Evolutionary conservation across 2,113 vertebrate species (phyloP), one percentile per base, ranked within the genome.

Genomic region (Hyaena hyaena): DNA sequence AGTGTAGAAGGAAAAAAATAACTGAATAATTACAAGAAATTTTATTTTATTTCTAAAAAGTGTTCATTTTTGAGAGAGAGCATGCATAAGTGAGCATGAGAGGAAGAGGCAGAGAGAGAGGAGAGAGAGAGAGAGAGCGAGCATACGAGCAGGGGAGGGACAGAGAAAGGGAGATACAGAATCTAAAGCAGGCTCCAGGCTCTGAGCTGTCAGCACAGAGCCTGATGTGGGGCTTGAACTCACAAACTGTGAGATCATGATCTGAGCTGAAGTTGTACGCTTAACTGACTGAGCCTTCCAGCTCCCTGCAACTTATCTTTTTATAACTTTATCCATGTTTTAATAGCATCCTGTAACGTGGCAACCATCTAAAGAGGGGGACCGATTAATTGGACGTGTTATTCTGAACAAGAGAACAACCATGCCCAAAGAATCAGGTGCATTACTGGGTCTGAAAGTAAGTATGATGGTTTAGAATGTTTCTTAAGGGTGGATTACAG

Each of bases 351-450:
- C 99, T 26, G 99, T 99, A 80, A 99, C 99, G 93, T 99, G 99
- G 99, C 99, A 99, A 91, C 99, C 99, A 74, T 99, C 99, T 97
- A 99, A 99, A 98, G 99, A 99, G 96, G 99, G 99, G 4, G 99
- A 99, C 98, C 99, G 99, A 98, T 98, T 99, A 98, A 99, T 99
- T 76, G 99, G 99, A 93, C 99, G 99, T 97, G 99, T 99, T 98
- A 99, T 99, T 96, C 98, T 99, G 90, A 99, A 99, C 98, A 99
- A 99, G 98, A 99, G 99, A 98, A 99, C 99, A 74, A 99, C 99
- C 45, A 99, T 99, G 99, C 99, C 99, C 83, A 99, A 99, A 95
- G 99, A 99, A 98, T 99, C 99, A 28, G 99, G 99, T 95, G 99
- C 99, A 97, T 98, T 99, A 84, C 98, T 99, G 84, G 99, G 99